phyloP scores from a whole-genome alignment of 2,797 vertebrate species.

The Clarias pachynema region DNA sequence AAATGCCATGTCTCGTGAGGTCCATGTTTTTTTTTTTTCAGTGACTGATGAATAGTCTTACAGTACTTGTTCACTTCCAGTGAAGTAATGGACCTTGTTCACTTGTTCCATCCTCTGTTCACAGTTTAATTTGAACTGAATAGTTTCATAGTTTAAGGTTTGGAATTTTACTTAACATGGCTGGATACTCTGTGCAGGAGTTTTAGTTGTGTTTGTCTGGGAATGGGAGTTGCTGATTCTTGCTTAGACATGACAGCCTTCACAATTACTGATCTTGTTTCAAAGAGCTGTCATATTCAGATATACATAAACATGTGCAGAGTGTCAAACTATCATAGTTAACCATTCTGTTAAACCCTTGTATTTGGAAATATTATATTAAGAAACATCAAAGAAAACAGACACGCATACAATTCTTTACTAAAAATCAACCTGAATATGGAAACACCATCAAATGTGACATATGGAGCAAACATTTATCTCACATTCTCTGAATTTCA shows the following conservation, averaged over 20 bases:
- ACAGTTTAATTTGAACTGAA: too few relatives aligned
- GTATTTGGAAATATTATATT: background rate
- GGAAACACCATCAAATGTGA: background rate
- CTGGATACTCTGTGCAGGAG: too few relatives aligned
- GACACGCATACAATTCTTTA: background rate
- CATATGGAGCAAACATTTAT: constrained; percentile 20
- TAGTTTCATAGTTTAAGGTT: too few relatives aligned
- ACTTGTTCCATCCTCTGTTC: too few relatives aligned
- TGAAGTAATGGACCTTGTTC: too few relatives aligned
- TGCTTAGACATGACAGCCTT: background rate
- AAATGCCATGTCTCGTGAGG: too few relatives aligned
- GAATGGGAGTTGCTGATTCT: too few relatives aligned
- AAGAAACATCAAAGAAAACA: background rate
- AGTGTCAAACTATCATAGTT: background rate
- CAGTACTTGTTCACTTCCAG: too few relatives aligned
- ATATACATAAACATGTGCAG: background rate
- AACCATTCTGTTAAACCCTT: background rate
- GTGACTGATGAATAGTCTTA: too few relatives aligned
- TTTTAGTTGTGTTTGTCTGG: too few relatives aligned
- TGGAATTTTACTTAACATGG: too few relatives aligned
- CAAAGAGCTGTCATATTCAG: background rate
- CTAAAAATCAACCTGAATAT: background rate
- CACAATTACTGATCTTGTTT: background rate
- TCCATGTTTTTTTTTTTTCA: too few relatives aligned
- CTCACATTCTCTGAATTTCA: constrained; percentile 10